Evolutionary conservation across 2,113 vertebrate species (phyloP).

Genomic region (Callipepla californica): DNA sequence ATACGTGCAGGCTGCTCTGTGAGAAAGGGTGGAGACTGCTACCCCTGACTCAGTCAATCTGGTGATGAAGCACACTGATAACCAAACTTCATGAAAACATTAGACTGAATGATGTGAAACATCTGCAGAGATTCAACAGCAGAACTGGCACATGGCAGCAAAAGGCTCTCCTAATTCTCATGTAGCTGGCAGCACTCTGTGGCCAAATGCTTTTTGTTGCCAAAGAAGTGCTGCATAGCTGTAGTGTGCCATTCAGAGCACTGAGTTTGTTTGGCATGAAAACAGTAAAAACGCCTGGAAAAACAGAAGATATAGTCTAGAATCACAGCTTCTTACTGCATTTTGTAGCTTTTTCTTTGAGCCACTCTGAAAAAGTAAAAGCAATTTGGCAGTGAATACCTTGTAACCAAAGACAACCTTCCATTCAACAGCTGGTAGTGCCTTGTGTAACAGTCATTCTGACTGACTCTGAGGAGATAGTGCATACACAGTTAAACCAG

Average conservation of each 20-base stretch:
- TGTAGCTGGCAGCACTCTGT: not conserved
- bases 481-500: not conserved
- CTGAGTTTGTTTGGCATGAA: not conserved
- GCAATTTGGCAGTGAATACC: not conserved
- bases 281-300: not conserved
- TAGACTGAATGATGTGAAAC: not conserved
- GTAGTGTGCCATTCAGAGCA: not conserved
- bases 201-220: not conserved
- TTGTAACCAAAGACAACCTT: not conserved
- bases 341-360: not conserved
- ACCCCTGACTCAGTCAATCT: not conserved
- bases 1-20: not conserved
- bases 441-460: not conserved
- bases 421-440: not conserved
- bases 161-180: not conserved
- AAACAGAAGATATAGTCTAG: not conserved
- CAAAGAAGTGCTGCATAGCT: not conserved
- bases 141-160: not conserved
- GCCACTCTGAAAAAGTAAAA: not conserved
- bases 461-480: not conserved
- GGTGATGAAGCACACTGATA: not conserved
- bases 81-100: not conserved
- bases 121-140: not conserved
- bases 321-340: not conserved
- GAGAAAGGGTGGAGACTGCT: not conserved